These are phyloP conservation scores for Argyresthia goedartella DNA, from an alignment of 2,888 invertebrate genomes.

Conservation along the genomic window DNA sequence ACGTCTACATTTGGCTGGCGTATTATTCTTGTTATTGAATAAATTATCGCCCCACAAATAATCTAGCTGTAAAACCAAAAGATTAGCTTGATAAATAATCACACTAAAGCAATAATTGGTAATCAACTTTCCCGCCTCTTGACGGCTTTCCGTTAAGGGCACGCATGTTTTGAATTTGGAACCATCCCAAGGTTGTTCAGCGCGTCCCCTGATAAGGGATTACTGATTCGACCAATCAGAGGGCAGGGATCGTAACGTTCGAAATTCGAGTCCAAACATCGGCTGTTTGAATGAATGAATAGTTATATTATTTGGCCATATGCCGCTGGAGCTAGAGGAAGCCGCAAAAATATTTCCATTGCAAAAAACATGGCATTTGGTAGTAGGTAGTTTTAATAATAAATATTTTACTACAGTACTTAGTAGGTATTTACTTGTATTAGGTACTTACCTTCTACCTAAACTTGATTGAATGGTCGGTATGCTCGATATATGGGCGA, in stretches of 20 bases:
- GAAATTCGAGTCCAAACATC: slow-evolving; percentile 21
- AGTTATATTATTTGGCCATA: no score
- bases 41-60: background rate
- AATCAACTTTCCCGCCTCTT: background rate
- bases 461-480: no score
- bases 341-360: background rate
- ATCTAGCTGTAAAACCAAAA: background rate
- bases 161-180: slow-evolving; percentile 29
- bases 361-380: background rate
- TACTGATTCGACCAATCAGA: slow-evolving; percentile 37
- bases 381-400: background rate
- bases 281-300: no score
- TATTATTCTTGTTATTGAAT: no score
- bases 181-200: slow-evolving; percentile 34
- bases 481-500: no score
- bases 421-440: no score
- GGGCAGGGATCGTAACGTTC: slow-evolving; percentile 38
- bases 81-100: background rate
- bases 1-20: no score
- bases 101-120: background rate
- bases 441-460: no score
- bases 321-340: background rate
- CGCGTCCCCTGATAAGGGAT: slow-evolving; percentile 53
- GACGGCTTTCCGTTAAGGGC: slow-evolving; percentile 33
- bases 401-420: background rate